Evolutionary conservation across 2,797 vertebrate species (phyloP).

Genomic region (Columba guinea): DNA sequence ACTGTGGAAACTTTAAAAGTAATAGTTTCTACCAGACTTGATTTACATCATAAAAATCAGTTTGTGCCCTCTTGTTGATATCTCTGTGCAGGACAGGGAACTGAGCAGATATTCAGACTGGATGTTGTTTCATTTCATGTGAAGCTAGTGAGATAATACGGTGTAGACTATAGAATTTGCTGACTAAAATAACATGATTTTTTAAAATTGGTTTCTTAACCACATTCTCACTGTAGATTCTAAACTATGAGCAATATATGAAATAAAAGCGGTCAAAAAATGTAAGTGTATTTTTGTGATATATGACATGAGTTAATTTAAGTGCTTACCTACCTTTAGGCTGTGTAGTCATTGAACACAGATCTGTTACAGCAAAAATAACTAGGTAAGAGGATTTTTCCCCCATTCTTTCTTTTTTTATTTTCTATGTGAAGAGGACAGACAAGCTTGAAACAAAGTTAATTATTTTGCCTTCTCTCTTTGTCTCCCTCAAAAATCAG

Average conservation of each 20-base stretch:
- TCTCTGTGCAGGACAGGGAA: neutral
- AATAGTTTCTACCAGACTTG: neutral
- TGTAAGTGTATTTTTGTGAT: neutral
- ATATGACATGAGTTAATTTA: neutral
- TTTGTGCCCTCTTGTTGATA: conserved; percentile 9
- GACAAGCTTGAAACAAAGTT: neutral
- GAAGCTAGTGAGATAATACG: neutral
- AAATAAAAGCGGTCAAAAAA: neutral
- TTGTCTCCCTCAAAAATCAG: neutral
- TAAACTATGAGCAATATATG: neutral
- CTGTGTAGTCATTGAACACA: neutral
- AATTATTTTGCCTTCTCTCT: neutral
- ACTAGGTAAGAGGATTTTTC: fast-evolving
- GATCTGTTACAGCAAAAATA: neutral
- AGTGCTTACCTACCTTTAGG: neutral
- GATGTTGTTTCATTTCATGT: neutral
- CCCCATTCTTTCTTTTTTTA: neutral
- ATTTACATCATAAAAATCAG: conserved; percentile 12
- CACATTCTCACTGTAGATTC: neutral
- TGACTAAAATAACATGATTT: neutral
- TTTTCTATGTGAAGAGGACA: neutral
- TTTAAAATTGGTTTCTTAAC: neutral
- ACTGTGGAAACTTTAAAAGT: neutral
- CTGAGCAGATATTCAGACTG: neutral
- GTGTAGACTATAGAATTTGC: neutral